Conservation (phyloP, 1,140 invertebrate species). For the Drosophila setifemur region DNA sequence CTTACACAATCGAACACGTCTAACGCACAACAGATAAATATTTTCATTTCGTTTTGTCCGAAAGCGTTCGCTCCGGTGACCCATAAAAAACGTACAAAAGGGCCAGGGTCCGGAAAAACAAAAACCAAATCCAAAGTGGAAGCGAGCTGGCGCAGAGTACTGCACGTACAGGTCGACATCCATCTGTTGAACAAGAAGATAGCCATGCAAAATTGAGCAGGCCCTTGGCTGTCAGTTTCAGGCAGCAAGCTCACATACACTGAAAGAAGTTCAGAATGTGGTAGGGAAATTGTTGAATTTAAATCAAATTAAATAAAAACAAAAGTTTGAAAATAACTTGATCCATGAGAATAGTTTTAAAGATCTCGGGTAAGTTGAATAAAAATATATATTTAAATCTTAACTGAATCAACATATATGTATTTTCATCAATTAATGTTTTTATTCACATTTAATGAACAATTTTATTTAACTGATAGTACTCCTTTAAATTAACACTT, state of each 20-base stretch:
- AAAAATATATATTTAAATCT: too few relatives aligned
- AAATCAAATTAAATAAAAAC: too few relatives aligned
- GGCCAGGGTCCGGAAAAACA: not conserved
- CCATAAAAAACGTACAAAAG: slow-evolving; percentile 17
- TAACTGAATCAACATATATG: too few relatives aligned
- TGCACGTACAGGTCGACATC: slow-evolving; percentile 20
- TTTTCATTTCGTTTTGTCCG: slow-evolving; percentile 36
- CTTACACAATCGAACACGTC: slow-evolving; percentile 35
- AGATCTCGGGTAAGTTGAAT: too few relatives aligned
- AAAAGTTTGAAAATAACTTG: too few relatives aligned
- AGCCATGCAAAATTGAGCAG: slow-evolving; percentile 43
- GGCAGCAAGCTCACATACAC: slow-evolving; percentile 10
- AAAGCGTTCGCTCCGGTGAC: slow-evolving; percentile 33
- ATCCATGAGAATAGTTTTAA: too few relatives aligned
- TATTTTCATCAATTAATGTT: too few relatives aligned
- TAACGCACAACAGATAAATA: slow-evolving; percentile 40
- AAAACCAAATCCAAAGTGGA: slow-evolving; percentile 1
- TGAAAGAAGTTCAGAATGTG: not conserved
- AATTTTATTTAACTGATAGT: too few relatives aligned
- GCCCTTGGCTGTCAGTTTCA: slow-evolving; percentile 30
- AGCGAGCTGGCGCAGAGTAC: not conserved
- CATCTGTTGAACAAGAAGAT: slow-evolving; percentile 43
- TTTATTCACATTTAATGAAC: too few relatives aligned
- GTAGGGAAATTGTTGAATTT: not conserved
- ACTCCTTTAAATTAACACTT: too few relatives aligned